Evolutionary conservation across 2,797 vertebrate genomes (phyloP).

Genomic region (Tamandua tetradactyla): DNA sequence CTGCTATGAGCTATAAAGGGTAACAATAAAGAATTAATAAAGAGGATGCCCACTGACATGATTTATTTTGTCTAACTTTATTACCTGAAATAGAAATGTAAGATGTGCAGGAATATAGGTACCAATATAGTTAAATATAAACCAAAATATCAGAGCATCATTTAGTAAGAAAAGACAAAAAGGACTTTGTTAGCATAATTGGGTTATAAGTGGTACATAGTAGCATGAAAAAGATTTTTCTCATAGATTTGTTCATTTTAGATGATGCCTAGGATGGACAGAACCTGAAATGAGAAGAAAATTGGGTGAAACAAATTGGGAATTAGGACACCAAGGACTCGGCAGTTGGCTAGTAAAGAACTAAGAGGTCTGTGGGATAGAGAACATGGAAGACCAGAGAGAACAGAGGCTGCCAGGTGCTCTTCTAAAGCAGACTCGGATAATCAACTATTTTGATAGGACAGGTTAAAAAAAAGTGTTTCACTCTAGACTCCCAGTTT

Average conservation of each 20-base stretch:
- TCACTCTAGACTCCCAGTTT: background rate
- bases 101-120: background rate
- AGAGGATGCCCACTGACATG: background rate
- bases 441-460: background rate
- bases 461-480: background rate
- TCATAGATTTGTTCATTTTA: background rate
- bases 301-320: background rate
- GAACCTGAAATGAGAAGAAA: background rate
- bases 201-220: background rate
- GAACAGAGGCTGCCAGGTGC: no score
- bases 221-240: background rate
- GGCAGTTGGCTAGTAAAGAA: background rate
- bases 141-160: background rate
- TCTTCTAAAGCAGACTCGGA: background rate
- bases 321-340: background rate
- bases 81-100: background rate
- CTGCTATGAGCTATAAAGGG: background rate
- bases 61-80: conserved; percentile 17
- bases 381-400: background rate
- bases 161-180: conserved; percentile 11
- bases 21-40: background rate
- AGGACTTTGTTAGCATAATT: background rate
- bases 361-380: no score
- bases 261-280: background rate
- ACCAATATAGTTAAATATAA: conserved; percentile 2